phyloP scores from a whole-genome alignment of 2,888 invertebrate genomes.

The Lasioglossum morio region DNA sequence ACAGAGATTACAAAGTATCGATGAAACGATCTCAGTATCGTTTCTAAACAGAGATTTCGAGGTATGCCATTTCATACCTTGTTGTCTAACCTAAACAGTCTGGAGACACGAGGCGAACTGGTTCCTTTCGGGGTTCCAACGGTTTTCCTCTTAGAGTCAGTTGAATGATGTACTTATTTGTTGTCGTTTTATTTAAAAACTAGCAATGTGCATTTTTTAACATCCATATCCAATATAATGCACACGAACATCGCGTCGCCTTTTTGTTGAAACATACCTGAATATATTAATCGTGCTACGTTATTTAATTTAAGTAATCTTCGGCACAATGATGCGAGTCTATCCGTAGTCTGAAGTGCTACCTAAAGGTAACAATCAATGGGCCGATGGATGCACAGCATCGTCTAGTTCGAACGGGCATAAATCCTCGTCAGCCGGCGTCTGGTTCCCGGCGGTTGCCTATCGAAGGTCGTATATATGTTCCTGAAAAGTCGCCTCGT shows the following conservation, averaged over 20 bases:
- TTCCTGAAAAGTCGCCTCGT: constrained; percentile 46
- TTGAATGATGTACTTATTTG: too few relatives aligned
- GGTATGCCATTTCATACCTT: too few relatives aligned
- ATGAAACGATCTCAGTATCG: too few relatives aligned
- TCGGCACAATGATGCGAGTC: not conserved
- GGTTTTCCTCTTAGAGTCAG: too few relatives aligned
- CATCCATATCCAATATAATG: too few relatives aligned
- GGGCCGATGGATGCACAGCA: not conserved
- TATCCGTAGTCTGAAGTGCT: not conserved
- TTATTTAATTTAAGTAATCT: not conserved
- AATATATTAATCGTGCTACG: not conserved
- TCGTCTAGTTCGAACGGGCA: not conserved
- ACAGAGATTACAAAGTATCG: too few relatives aligned
- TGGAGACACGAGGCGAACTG: too few relatives aligned
- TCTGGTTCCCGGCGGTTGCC: constrained; percentile 5
- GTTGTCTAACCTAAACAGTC: too few relatives aligned
- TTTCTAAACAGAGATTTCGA: too few relatives aligned
- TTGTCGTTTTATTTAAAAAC: too few relatives aligned
- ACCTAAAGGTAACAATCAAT: not conserved
- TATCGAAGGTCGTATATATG: constrained; percentile 56
- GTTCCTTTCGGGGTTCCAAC: too few relatives aligned
- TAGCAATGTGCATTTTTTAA: too few relatives aligned
- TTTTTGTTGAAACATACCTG: not conserved
- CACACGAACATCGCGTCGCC: not conserved
- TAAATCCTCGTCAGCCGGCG: constrained; percentile 20